Conservation (phyloP, 2,888 invertebrate species). For the Calameuta pallipes region DNA sequence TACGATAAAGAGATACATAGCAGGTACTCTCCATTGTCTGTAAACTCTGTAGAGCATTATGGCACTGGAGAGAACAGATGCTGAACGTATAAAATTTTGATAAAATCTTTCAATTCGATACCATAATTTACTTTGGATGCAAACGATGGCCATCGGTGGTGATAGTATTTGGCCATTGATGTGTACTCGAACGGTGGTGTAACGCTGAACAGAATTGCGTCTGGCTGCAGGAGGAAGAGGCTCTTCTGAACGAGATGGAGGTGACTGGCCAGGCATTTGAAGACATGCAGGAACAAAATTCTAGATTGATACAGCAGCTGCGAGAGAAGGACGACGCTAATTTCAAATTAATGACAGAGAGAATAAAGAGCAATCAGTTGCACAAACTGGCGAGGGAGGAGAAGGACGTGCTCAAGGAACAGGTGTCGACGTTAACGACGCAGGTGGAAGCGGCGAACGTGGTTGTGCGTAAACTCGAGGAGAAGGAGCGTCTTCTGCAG, state of each 20-base stretch:
- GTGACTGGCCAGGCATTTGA: conserved; percentile 99
- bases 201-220: conserved; percentile 64
- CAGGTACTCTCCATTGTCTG: neutral
- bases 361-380: conserved; percentile 95
- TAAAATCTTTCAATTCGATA: neutral
- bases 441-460: conserved; percentile 96
- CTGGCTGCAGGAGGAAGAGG: conserved; percentile 87
- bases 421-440: conserved; percentile 82
- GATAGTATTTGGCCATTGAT: conserved; percentile 28
- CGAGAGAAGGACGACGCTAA: conserved; percentile 98
- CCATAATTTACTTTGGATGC: neutral
- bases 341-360: conserved; percentile 97
- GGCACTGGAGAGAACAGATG: neutral
- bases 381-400: conserved; percentile 95
- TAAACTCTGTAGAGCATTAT: neutral
- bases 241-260: conserved; percentile 97
- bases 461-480: conserved; percentile 93
- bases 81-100: neutral
- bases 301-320: conserved; percentile 92
- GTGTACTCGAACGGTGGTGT: conserved; percentile 56
- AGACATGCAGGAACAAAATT: conserved; percentile 99
- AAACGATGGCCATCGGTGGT: conserved; percentile 1
- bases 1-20: neutral
- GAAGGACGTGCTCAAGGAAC: conserved; percentile 90
- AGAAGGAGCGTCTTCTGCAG: conserved; percentile 93